These are phyloP conservation scores for Neosalanx taihuensis DNA, from an alignment of 2,797 vertebrate genomes.

Conservation along the genomic window DNA sequence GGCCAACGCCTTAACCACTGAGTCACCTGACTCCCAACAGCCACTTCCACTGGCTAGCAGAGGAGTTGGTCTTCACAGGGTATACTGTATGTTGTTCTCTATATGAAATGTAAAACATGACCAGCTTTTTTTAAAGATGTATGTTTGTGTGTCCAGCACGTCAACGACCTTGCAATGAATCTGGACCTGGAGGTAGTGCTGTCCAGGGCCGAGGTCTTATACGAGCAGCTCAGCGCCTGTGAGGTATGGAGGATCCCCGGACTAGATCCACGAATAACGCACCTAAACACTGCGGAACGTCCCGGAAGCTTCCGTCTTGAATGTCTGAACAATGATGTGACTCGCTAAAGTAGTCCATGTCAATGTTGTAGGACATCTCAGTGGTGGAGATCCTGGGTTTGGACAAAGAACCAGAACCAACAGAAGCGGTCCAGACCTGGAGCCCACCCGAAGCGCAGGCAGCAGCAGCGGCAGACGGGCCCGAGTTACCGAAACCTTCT, in stretches of 20 bases:
- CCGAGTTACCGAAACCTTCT: slow-evolving; percentile 47
- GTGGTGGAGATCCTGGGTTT: slow-evolving; percentile 79
- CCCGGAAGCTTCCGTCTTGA: too few relatives aligned
- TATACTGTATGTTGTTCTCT: neutral
- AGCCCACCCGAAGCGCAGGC: slow-evolving; percentile 38
- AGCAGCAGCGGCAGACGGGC: slow-evolving; percentile 63
- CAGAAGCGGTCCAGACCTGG: slow-evolving; percentile 44
- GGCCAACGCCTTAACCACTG: too few relatives aligned
- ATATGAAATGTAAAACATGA: too few relatives aligned
- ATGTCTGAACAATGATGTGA: too few relatives aligned
- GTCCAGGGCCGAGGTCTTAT: slow-evolving; percentile 82
- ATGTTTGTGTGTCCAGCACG: slow-evolving; percentile 65
- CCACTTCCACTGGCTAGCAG: too few relatives aligned
- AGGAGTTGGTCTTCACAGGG: neutral
- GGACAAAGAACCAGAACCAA: neutral
- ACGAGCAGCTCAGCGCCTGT: slow-evolving; percentile 80
- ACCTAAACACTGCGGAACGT: too few relatives aligned
- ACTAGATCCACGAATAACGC: too few relatives aligned
- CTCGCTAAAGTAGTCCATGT: too few relatives aligned
- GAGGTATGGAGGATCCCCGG: slow-evolving; percentile 56
- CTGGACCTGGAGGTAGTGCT: slow-evolving; percentile 79
- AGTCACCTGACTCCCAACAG: too few relatives aligned
- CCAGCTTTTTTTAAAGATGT: neutral
- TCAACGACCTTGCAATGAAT: slow-evolving; percentile 85
- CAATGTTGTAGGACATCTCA: slow-evolving; percentile 67